These are phyloP conservation scores for Drosophila atroscutellata DNA, from an alignment of 2,888 invertebrate species.

Conservation along the genomic window DNA sequence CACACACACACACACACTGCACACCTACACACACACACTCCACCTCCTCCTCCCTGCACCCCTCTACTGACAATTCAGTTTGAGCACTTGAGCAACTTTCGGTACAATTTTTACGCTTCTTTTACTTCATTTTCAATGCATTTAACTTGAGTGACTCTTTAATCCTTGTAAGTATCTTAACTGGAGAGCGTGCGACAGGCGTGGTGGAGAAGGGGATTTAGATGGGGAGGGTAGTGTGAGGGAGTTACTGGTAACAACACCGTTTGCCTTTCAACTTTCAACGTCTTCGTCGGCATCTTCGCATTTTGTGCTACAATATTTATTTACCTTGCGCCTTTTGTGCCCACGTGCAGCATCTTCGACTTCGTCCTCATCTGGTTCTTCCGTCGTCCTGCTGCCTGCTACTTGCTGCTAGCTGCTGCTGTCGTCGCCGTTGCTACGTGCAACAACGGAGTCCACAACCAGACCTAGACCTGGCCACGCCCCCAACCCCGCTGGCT, in stretches of 20 bases:
- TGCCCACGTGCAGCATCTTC: conserved; percentile 72
- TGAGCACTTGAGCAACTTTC: conserved; percentile 56
- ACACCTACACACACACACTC: conserved; percentile 45
- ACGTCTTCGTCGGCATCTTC: conserved; percentile 33
- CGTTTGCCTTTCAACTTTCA: conserved; percentile 51
- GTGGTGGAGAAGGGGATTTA: neutral
- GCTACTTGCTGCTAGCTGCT: conserved; percentile 22
- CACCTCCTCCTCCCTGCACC: neutral
- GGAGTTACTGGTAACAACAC: conserved; percentile 22
- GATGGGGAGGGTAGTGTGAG: neutral
- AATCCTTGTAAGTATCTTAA: conserved; percentile 83
- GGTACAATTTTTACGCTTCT: conserved; percentile 79
- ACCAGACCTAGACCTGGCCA: conserved; percentile 11
- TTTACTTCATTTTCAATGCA: conserved; percentile 83
- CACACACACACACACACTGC: conserved; percentile 38
- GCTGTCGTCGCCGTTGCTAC: conserved; percentile 70
- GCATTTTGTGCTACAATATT: conserved; percentile 76
- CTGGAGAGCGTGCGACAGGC: conserved; percentile 46
- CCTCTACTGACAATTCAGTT: conserved; percentile 3
- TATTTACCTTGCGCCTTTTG: conserved; percentile 83
- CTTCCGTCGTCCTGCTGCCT: conserved; percentile 1
- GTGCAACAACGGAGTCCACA: conserved; percentile 51
- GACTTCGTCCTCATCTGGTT: conserved; percentile 28
- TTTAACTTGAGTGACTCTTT: conserved; percentile 85
- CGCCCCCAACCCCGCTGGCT: conserved; percentile 19